These are phyloP conservation scores for Heptranchias perlo DNA, from an alignment of 2,113 vertebrate genomes.

Conservation along the genomic window DNA sequence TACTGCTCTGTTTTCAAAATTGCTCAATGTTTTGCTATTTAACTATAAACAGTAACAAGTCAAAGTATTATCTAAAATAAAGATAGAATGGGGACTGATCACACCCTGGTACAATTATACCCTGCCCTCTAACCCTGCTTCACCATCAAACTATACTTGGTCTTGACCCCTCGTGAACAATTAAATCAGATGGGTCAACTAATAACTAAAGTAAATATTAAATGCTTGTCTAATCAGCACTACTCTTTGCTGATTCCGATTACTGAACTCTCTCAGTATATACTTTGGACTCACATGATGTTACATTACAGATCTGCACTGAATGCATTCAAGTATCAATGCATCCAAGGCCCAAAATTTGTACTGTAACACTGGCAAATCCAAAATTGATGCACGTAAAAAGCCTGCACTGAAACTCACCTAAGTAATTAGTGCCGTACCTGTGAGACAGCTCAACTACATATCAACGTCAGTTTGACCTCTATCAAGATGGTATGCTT, in stretches of 20 bases:
- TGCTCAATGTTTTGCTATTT: not conserved
- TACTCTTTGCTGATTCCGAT: not conserved
- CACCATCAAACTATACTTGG: too few species aligned
- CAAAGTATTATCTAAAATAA: not conserved
- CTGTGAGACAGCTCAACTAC: not conserved
- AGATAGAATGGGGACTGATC: too few species aligned
- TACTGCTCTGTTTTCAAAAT: not conserved
- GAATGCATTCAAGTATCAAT: not conserved
- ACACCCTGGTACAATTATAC: too few species aligned
- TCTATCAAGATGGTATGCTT: not conserved
- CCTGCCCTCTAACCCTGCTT: too few species aligned
- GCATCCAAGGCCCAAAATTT: not conserved
- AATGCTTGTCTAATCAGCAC: not conserved
- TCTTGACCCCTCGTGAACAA: not conserved
- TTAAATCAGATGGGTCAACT: not conserved
- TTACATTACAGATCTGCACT: not conserved
- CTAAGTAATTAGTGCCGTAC: not conserved
- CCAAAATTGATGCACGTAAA: not conserved
- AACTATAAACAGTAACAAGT: not conserved
- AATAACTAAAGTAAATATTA: not conserved
- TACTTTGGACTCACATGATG: not conserved
- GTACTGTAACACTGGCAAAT: not conserved
- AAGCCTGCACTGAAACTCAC: not conserved
- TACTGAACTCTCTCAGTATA: not conserved
- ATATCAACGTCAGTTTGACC: not conserved